These are phyloP conservation scores for Brachypteracias leptosomus DNA, from an alignment of 2,113 vertebrate species.

Conservation along the genomic window DNA sequence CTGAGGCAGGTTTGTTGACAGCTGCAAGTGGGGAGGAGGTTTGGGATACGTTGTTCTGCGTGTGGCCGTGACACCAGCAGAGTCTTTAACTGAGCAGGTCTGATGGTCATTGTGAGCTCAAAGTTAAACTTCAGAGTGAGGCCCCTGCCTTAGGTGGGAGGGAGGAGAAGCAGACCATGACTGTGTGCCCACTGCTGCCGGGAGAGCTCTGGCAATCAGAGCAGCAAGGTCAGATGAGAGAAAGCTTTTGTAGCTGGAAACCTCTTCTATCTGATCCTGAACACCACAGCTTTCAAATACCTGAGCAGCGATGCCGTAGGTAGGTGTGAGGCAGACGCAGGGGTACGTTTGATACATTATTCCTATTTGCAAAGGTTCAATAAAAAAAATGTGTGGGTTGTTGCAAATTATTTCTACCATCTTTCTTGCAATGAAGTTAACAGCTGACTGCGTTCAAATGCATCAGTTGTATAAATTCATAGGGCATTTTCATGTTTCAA, in stretches of 20 bases:
- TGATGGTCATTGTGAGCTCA: neutral
- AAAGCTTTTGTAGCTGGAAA: neutral
- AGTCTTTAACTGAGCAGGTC: neutral
- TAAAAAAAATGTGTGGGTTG: constrained; percentile 54
- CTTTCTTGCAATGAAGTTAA: constrained; percentile 71
- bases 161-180: neutral
- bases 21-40: neutral
- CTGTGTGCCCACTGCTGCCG: neutral
- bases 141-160: neutral
- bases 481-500: constrained; percentile 80
- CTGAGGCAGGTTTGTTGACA: neutral
- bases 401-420: constrained; percentile 74
- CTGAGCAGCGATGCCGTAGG: neutral
- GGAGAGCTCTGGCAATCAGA: neutral
- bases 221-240: constrained; percentile 38
- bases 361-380: constrained; percentile 69
- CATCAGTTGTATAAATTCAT: constrained; percentile 77
- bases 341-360: constrained; percentile 14
- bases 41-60: neutral
- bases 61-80: neutral
- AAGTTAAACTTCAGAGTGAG: neutral
- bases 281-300: neutral
- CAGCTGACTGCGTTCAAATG: constrained; percentile 76
- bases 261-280: neutral
- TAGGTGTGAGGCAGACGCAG: constrained; percentile 46